A percentile compares a stretch with the other conserved stretches of the same genome.
Conservation (phyloP, 2,113 vertebrate species). For the Thomomys bottae region DNA sequence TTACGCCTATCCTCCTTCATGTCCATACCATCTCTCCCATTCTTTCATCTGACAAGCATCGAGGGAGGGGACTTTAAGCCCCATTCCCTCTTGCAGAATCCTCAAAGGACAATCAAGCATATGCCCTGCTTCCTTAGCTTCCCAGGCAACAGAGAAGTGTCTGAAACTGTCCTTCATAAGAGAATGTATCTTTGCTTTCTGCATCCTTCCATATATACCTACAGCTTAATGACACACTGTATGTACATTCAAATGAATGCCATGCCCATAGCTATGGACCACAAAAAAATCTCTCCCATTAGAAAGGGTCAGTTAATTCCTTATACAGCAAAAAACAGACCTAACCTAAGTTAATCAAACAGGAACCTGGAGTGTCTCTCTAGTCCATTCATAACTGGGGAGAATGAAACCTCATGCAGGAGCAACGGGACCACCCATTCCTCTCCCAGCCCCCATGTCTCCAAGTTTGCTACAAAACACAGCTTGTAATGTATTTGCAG, state of each 20-base stretch:
- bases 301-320: neutral
- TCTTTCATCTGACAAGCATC: neutral
- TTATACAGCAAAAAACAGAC: neutral
- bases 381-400: neutral
- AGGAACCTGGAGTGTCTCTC: neutral
- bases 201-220: neutral
- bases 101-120: neutral
- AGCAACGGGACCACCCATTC: neutral
- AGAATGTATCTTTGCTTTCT: neutral
- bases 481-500: neutral
- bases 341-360: neutral
- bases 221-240: rapidly evolving
- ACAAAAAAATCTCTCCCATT: neutral
- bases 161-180: neutral
- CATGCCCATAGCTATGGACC: neutral
- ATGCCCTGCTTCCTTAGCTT: neutral
- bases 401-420: neutral
- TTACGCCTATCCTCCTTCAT: neutral
- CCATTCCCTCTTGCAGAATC: neutral
- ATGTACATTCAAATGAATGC: neutral
- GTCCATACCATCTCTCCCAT: neutral
- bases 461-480: neutral
- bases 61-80: neutral
- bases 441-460: neutral
- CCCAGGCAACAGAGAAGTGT: neutral